Evolutionary conservation across 2,113 vertebrate species (phyloP), one percentile per base, ranked within the genome.

Genomic region (Bubo bubo): DNA sequence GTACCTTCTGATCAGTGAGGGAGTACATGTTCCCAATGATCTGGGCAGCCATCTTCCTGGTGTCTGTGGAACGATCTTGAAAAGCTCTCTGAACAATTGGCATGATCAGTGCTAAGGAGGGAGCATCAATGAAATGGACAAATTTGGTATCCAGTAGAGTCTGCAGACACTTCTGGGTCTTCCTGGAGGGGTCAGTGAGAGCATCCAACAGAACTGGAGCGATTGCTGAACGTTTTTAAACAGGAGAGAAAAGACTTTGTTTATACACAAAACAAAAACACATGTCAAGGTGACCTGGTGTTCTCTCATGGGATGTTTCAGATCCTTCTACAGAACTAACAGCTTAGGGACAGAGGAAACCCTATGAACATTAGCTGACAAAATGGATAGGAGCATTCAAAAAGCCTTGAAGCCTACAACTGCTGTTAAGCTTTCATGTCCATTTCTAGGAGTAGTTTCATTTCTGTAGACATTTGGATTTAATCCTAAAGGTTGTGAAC

Each of bases 11-110:
- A 95, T 99, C 99, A 1, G 99, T 99, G 77, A 99, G 98, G 14
- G 99, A 99, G 97, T 99, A 99, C 99, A 99, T 99, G 98, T 99
- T 99, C 93, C 99, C 99, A 53, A 99, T 99, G 90, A 99, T 99
- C 98, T 99, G 99, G 28, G 99, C 99, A 5, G 99, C 99, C 99
- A 99, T 99, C 97, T 99, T 99, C 93, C 99, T 99, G 1, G 99
- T 99, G 96, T 99, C 99, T 0, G 99, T 99, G 95, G 99, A 99
- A 55, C 99, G 99, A 93, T 99, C 99, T 95, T 99, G 99, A 96
- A 99, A 99, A 93, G 99, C 99, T 91, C 99, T 98, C 98, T 99
- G 99, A 56, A 99, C 99, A 34, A 99, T 99, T 49, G 99, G 99
- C 99, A 99, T 99, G 97, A 99, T 99, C 95, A 99, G 98, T 18